These are phyloP conservation scores for Agrilus biguttatus DNA, from an alignment of 2,888 invertebrate species.

Conservation along the genomic window DNA sequence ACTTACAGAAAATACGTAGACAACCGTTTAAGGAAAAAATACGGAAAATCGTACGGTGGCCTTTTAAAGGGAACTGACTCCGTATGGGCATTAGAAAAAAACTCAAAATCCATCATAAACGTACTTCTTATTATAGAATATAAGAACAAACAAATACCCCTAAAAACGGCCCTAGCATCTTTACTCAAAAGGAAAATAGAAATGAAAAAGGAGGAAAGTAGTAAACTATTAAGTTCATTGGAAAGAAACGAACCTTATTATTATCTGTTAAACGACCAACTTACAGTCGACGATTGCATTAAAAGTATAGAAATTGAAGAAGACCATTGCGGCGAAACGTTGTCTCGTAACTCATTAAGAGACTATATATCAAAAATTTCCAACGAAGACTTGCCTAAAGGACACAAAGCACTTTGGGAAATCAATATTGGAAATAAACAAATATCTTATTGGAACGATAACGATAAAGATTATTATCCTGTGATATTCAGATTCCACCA, in stretches of 20 bases:
- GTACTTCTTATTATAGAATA: conserved; percentile 31
- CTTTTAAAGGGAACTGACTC: conserved; percentile 38
- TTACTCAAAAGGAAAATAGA: too few relatives aligned
- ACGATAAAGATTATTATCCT: conserved; percentile 15
- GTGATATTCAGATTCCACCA: conserved; percentile 41
- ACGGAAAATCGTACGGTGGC: conserved; percentile 29
- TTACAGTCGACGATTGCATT: conserved; percentile 17
- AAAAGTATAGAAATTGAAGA: conserved; percentile 1
- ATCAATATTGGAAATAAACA: conserved; percentile 29
- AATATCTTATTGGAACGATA: conserved; percentile 10
- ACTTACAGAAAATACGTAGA: conserved; percentile 11
- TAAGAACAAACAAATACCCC: neutral
- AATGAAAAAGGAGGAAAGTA: too few relatives aligned
- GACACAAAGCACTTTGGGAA: conserved; percentile 37
- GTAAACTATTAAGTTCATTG: too few relatives aligned
- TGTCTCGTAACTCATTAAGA: too few relatives aligned
- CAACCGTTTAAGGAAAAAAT: conserved; percentile 11
- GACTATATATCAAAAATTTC: conserved; percentile 5
- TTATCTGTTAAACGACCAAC: conserved; percentile 32
- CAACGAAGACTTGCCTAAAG: conserved; percentile 31
- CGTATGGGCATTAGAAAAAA: conserved; percentile 38
- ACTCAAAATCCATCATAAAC: conserved; percentile 34
- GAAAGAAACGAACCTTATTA: conserved; percentile 28
- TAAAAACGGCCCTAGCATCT: neutral
- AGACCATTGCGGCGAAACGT: neutral